Conservation (phyloP, 92 coral and sea anemone genomes). For the Phenganax stokvisi region DNA sequence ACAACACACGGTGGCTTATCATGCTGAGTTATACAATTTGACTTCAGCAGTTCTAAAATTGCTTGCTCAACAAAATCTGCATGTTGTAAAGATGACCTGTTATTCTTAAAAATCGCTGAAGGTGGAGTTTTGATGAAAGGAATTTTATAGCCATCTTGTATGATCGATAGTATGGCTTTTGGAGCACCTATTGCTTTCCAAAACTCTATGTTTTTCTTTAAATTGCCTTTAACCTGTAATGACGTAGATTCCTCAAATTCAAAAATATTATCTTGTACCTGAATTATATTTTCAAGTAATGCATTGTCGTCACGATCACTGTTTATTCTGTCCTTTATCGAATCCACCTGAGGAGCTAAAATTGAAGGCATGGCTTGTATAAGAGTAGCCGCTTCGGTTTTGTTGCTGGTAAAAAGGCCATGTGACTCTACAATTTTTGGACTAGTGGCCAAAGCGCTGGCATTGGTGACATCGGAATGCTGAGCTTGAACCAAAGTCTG, state of each 20-base stretch:
- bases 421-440: background rate
- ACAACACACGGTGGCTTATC: background rate
- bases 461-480: background rate
- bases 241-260: background rate
- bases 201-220: background rate
- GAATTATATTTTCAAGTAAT: background rate
- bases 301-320: background rate
- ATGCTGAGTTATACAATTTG: background rate
- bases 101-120: background rate
- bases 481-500: background rate
- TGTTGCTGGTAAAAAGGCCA: background rate
- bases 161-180: background rate
- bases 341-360: background rate
- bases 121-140: background rate
- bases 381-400: background rate
- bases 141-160: background rate
- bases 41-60: conserved; percentile 2
- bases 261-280: background rate
- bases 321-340: background rate
- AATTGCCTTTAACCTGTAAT: background rate
- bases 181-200: background rate
- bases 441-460: background rate
- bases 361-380: background rate
- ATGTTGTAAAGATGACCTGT: conserved; percentile 3
- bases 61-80: conserved; percentile 17